Percentiles rank a stretch among this genome's conserved stretches.
These are phyloP conservation scores for Epizoanthus rinbou DNA, from an alignment of 92 coral and sea anemone genomes.

Conservation along the genomic window DNA sequence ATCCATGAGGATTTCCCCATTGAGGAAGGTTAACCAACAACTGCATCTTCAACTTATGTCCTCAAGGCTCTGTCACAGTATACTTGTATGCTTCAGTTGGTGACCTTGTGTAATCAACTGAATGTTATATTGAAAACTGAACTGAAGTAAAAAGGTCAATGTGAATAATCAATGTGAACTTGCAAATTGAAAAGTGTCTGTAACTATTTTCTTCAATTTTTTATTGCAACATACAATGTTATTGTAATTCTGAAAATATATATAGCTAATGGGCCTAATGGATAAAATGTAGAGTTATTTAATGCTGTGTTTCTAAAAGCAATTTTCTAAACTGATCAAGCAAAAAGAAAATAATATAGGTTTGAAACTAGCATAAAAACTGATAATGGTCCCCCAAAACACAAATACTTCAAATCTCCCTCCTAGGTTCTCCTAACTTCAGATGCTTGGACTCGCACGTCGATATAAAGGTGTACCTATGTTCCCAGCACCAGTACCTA, in stretches of 20 bases:
- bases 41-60: constrained; percentile 20
- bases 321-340: constrained; percentile 23
- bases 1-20: constrained; percentile 26
- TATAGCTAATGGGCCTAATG: constrained; percentile 17
- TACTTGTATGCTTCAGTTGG: constrained; percentile 16
- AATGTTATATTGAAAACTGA: constrained; percentile 18
- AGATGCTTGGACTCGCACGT: too few species aligned
- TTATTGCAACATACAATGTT: constrained; percentile 12
- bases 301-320: constrained; percentile 21
- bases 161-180: constrained; percentile 19
- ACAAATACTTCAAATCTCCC: constrained; percentile 25
- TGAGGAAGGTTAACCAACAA: constrained; percentile 24
- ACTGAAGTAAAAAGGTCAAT: constrained; percentile 19
- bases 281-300: constrained; percentile 23
- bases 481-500: too few species aligned
- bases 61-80: constrained; percentile 23
- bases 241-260: constrained; percentile 19
- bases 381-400: constrained; percentile 4
- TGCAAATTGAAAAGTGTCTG: constrained; percentile 21
- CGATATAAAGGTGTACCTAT: too few species aligned
- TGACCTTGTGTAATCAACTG: constrained; percentile 21
- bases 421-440: too few species aligned
- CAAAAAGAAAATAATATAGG: constrained; percentile 8
- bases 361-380: constrained; percentile 20
- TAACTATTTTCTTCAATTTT: constrained; percentile 22